Percentiles rank a stretch among this genome's conserved stretches.
Conservation (phyloP, 1,140 invertebrate species). For the Idris sp. region DNA sequence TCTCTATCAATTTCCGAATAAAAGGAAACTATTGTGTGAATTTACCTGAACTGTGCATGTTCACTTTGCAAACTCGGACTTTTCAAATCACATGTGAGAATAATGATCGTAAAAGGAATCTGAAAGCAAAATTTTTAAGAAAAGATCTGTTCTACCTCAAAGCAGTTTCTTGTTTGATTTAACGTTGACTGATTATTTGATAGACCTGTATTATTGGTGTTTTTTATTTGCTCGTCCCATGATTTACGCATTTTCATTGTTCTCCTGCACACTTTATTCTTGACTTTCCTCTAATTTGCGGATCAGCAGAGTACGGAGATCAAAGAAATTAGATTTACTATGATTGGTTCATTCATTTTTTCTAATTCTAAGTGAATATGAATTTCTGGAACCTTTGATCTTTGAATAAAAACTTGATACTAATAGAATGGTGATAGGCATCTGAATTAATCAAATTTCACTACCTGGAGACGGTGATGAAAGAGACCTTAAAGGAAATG, state of each 20-base stretch:
- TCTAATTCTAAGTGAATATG: conserved; percentile 11
- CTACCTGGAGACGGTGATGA: too few relatives aligned
- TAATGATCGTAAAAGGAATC: too few relatives aligned
- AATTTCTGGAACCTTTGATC: conserved; percentile 17
- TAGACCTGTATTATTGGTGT: conserved; percentile 12
- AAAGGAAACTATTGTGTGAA: too few relatives aligned
- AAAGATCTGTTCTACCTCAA: too few relatives aligned
- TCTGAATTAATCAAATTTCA: conserved; percentile 23
- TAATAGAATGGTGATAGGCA: conserved; percentile 1
- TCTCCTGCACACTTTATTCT: conserved; percentile 6
- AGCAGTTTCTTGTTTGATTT: conserved; percentile 27
- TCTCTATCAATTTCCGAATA: too few relatives aligned
- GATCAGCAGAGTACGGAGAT: conserved; percentile 17
- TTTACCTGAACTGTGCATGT: too few relatives aligned
- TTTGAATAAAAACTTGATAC: conserved; percentile 1
- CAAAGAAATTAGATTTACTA: conserved; percentile 42
- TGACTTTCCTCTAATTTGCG: conserved; percentile 34
- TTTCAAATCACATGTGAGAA: too few relatives aligned
- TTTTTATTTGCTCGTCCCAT: conserved; percentile 22
- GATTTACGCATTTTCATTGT: conserved; percentile 29
- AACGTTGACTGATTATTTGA: conserved; percentile 12
- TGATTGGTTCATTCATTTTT: conserved; percentile 2
- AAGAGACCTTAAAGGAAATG: too few relatives aligned
- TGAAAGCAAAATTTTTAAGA: too few relatives aligned
- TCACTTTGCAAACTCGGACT: too few relatives aligned